Evolutionary conservation across 2,797 vertebrate species (phyloP), one percentile per base, ranked within the genome.

Genomic region (Simalia tracyae): DNA sequence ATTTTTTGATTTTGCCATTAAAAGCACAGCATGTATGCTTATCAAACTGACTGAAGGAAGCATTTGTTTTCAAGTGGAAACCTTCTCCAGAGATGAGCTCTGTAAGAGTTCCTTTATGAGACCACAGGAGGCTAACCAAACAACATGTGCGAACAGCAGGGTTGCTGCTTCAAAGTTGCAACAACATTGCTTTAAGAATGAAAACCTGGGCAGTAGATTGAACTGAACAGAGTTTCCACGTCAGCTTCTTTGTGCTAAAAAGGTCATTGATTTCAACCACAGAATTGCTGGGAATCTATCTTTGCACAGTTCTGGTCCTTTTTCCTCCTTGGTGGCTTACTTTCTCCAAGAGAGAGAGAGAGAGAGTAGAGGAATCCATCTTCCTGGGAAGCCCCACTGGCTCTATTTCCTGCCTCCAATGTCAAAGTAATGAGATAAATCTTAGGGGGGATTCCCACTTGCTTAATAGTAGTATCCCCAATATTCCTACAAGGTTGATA

Each of bases 341-440:
- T 63, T 28, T 1, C 5, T 88, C 46, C 28, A 14, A 88, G 68
- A 68, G 63, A 24, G 19, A 19, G 42, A 60, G 31, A 36, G 4
- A 64, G 60, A 60, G 56, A 46, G 12, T 81, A 42, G 60, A 22
- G 50, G 15, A 26, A 50, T n/a, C 81, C 59, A 61, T 63, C 11
- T 84, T 68, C 87, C 57, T 89, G 28, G 63, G 10, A 91, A 92
- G 86, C 2, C 91, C 90, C 90, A 92, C 46, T 22, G 26, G 10
- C 0, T 0, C 0, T 3, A 81, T 81, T 42, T 4, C 31, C 0
- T 2, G 42, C 92, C 59, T 90, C 68, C 85, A 93, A 84, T 15
- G 72, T 61, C 61, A 10, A 5, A 28, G 0, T 2, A 19, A 86
- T 42, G 85, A 84, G 54, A 31, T 5, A 60, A 60, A 91, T 84